phyloP scores from a whole-genome alignment of 2,888 invertebrate genomes.

The Thymelicus acteon region DNA sequence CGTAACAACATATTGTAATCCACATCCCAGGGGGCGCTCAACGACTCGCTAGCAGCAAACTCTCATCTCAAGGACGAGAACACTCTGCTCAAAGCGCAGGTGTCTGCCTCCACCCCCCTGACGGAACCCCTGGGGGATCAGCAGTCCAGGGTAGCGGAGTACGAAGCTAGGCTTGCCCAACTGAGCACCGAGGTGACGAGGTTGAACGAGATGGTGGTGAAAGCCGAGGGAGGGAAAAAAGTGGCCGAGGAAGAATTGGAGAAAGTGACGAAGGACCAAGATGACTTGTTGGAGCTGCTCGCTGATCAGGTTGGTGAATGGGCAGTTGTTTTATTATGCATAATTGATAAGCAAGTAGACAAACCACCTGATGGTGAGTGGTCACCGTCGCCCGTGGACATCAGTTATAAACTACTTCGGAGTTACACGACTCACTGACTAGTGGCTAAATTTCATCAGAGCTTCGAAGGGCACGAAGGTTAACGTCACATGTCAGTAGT shows the following conservation, averaged over 20 bases:
- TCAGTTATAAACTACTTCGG: too few species aligned
- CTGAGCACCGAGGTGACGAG: slow-evolving; percentile 51
- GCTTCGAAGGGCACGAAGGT: too few species aligned
- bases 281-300: slow-evolving; percentile 94
- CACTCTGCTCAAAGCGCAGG: slow-evolving; percentile 91
- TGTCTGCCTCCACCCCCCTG: slow-evolving; percentile 74
- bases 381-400: too few species aligned
- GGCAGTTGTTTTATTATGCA: too few species aligned
- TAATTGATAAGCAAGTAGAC: too few species aligned
- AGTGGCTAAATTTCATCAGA: too few species aligned
- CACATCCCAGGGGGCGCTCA: slow-evolving; percentile 70
- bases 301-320: slow-evolving; percentile 90
- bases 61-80: slow-evolving; percentile 94
- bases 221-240: slow-evolving; percentile 51
- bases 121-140: slow-evolving; percentile 38
- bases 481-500: too few species aligned
- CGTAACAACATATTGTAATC: too few species aligned
- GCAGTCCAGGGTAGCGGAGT: slow-evolving; percentile 43
- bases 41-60: slow-evolving; percentile 88
- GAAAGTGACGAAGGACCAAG: slow-evolving; percentile 93
- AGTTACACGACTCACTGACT: too few species aligned
- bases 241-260: slow-evolving; percentile 80
- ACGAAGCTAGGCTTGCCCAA: slow-evolving; percentile 52
- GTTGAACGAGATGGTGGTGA: slow-evolving; percentile 49
- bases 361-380: too few species aligned